These are phyloP conservation scores for Xanthorhoe spadicearia DNA, from an alignment of 2,888 invertebrate genomes.

Conservation along the genomic window DNA sequence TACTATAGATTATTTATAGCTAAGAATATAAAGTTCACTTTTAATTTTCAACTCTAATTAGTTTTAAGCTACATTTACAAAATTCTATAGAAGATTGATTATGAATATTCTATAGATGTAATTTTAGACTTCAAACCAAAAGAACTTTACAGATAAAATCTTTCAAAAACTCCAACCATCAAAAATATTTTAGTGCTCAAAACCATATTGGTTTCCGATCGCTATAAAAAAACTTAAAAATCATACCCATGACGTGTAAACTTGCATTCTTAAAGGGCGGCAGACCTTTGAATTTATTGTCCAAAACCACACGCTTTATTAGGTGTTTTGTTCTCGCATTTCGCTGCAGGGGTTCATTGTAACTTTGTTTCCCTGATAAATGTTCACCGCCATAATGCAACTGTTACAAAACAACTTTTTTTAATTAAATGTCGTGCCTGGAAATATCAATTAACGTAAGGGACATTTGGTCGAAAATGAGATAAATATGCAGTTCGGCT, in stretches of 20 bases:
- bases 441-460: no score
- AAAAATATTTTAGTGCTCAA: neutral
- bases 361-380: neutral
- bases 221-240: constrained; percentile 14
- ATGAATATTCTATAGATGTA: no score
- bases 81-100: no score
- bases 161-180: neutral
- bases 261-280: constrained; percentile 56
- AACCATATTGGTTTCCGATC: constrained; percentile 1
- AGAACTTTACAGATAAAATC: neutral
- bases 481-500: no score
- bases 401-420: neutral
- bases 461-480: no score
- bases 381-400: neutral
- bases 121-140: neutral
- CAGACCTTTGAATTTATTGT: constrained; percentile 66
- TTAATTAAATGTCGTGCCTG: no score
- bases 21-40: no score
- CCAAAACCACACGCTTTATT: constrained; percentile 68
- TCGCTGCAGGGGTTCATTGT: constrained; percentile 62
- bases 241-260: constrained; percentile 34
- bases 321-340: constrained; percentile 68
- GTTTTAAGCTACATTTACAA: no score
- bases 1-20: no score
- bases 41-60: no score